phyloP scores from a whole-genome alignment of 2,113 vertebrate species.

The Lethenteron camtschaticum region DNA sequence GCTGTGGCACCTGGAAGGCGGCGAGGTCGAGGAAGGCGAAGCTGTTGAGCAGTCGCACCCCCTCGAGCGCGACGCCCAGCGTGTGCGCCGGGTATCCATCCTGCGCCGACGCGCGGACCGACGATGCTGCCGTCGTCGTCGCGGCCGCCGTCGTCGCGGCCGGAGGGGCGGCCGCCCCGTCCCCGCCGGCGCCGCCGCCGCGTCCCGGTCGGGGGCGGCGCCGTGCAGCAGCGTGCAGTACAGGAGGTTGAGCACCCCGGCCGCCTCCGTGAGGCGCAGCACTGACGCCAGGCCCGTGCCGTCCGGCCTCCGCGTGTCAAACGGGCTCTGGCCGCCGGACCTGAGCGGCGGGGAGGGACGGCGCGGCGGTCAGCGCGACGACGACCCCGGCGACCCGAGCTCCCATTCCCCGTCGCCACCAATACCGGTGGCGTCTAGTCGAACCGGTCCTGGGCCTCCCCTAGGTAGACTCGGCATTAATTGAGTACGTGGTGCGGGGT shows the following conservation, averaged over 20 bases:
- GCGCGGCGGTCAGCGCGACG: too few species aligned
- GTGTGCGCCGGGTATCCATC: conserved; percentile 51
- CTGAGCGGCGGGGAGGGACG: too few species aligned
- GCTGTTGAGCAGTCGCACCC: conserved; percentile 76
- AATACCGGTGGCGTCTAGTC: too few species aligned
- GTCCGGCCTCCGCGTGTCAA: conserved; percentile 54
- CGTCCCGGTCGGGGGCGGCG: conserved; percentile 29
- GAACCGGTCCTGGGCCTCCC: too few species aligned
- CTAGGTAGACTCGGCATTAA: too few species aligned
- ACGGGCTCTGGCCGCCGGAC: conserved; percentile 29
- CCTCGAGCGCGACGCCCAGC: conserved; percentile 66
- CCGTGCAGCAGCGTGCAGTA: conserved; percentile 78
- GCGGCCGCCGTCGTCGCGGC: too few species aligned
- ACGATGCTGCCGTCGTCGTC: too few species aligned
- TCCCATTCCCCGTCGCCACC: too few species aligned
- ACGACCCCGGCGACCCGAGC: too few species aligned
- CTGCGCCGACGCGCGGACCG: conserved; percentile 10
- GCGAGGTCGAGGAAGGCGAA: conserved; percentile 70
- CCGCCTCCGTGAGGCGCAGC: conserved; percentile 64
- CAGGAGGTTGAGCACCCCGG: conserved; percentile 75
- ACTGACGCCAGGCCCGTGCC: conserved; percentile 51
- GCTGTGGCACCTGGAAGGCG: conserved; percentile 52
- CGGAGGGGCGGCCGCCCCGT: too few species aligned
- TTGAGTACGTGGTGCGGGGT: too few species aligned
- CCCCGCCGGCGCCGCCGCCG: too few species aligned